Evolutionary conservation across 2,888 invertebrate genomes (phyloP), one percentile per base, ranked within the genome.

Genomic region (Rhamphomyia laevipes): DNA sequence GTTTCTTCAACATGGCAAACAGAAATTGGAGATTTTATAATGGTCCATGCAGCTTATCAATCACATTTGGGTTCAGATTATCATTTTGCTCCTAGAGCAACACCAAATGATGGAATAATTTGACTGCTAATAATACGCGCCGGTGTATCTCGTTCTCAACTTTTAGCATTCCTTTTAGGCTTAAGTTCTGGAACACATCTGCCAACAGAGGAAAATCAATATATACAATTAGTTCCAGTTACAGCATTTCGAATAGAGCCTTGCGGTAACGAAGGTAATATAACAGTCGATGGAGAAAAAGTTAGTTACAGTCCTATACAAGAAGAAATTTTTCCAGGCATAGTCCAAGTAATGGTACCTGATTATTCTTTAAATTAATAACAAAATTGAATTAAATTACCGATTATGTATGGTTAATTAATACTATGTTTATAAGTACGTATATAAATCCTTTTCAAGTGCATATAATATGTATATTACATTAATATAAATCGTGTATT

Each of bases 211-310:
- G 76, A 80, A 55, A 82, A 80, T 48, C 82, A 85, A 57, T 74
- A 72, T 53, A 73, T 84, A 12, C 77, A 80, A 65, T 80, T 90
- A 71, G 74, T 95, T 50, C 86, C 91, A 2, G 93, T 95, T 2
- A 81, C 81, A 55, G 94, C 94, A 10, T 94, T 97, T 71, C 80
- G 95, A 52, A 80, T 97, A 62, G 91, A 92, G 58, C 94, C 95
- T 0, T 16, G 18, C 17, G 77, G 77, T 18, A 75, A 78, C 49
- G 73, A 72, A 18, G 93, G 92, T 2, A 79, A 86, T 58, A 76
- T 96, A 50, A 89, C 92, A 0, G 87, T 97, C 0, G 97, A 97
- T 66, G 97, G 97, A 0, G 97, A 97, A 67, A 76, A 81, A 40
- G 84, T 96, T 13, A 86, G 90, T 54, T 87, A 86, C 61, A 89